Conservation (phyloP, 1,140 invertebrate genomes). For the Asbolus verrucosus region DNA sequence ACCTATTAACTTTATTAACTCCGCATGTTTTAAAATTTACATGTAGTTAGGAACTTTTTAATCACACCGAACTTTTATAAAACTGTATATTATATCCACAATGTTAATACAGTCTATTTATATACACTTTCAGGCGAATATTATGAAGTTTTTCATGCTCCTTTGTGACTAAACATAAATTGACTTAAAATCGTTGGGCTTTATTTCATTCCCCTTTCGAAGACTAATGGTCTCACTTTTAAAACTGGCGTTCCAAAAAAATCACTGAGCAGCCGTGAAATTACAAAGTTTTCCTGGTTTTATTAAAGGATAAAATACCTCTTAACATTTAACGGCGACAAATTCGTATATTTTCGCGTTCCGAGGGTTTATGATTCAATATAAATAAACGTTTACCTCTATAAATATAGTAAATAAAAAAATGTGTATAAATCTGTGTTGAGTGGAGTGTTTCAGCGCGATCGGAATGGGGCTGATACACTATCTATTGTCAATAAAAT, state of each 20-base stretch:
- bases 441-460: neutral
- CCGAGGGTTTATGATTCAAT: neutral
- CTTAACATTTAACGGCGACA: constrained; percentile 14
- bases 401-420: constrained; percentile 15
- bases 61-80: constrained; percentile 39
- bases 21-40: constrained; percentile 46
- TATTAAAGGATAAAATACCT: constrained; percentile 1
- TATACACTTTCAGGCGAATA: neutral
- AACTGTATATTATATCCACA: constrained; percentile 12
- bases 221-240: constrained; percentile 19
- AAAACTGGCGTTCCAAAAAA: constrained; percentile 18
- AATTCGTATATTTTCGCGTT: neutral
- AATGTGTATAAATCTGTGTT: constrained; percentile 26
- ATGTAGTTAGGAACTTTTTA: constrained; percentile 47
- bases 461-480: constrained; percentile 13
- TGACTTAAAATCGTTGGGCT: constrained; percentile 12
- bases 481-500: constrained; percentile 22
- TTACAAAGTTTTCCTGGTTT: constrained; percentile 48
- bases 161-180: constrained; percentile 6
- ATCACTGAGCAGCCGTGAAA: constrained; percentile 46
- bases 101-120: neutral
- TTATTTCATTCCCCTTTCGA: neutral
- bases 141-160: constrained; percentile 3
- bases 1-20: constrained; percentile 49
- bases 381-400: constrained; percentile 5